Conservation (phyloP, 2,797 vertebrate species). For the Falco berigora region DNA sequence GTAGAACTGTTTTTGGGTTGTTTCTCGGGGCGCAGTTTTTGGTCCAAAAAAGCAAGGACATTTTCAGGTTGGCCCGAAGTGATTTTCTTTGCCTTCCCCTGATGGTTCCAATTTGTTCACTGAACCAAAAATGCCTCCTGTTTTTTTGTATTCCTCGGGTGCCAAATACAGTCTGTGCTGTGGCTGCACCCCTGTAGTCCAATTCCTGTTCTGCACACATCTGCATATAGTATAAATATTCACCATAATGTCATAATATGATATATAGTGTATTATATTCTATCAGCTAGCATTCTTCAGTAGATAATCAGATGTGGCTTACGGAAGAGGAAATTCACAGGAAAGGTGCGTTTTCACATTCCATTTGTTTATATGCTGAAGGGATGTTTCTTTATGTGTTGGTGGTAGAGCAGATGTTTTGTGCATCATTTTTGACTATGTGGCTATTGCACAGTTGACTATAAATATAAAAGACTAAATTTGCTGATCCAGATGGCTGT, state of each 20-base stretch:
- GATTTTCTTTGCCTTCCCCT: neutral
- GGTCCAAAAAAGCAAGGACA: neutral
- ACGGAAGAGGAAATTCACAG: neutral
- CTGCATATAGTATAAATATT: neutral
- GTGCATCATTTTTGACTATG: neutral
- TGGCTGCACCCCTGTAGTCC: neutral
- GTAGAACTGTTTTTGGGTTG: neutral
- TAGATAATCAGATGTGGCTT: neutral
- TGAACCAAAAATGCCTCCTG: neutral
- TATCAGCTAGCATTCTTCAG: neutral
- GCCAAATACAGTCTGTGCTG: neutral
- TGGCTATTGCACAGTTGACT: neutral
- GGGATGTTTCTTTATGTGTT: neutral
- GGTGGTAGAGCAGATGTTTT: neutral
- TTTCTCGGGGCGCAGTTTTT: accelerated
- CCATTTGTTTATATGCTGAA: neutral
- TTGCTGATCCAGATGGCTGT: constrained; percentile 27
- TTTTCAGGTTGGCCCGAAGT: neutral
- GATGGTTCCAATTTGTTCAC: neutral
- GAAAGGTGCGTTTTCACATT: neutral
- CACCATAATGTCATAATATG: neutral
- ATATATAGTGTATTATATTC: neutral
- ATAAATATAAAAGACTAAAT: neutral
- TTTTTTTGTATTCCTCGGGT: neutral
- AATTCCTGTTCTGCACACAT: neutral